Base-by-base conservation (phyloP, 2,797 vertebrate genomes). In the Chaetophractus vellerosus region DNA sequence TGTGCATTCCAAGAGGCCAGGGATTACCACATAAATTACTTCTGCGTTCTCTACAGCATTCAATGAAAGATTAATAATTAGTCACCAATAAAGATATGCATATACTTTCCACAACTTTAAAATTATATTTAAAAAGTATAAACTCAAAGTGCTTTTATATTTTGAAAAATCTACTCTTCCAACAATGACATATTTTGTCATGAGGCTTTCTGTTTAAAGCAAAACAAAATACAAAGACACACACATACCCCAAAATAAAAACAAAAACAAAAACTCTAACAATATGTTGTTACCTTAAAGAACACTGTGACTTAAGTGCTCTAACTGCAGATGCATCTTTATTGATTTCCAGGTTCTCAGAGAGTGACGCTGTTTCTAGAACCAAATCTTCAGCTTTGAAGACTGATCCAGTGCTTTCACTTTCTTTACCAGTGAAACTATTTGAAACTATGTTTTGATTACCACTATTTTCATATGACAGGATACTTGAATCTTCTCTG, bases 221-320 rank as follows among this genome's bases (percentile, higher is more conserved):
- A 93, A 94, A 90, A 55, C 26, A 12, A n/a, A n/a, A 95, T 21
- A 72, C 1, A 66, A 10, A 76, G 12, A 36, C 5, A 38, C 4
- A 61, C 28, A 72, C 0, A 16, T 11, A 41, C 24, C 9, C 45
- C 45, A 45, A 45, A 45, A 45, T 45, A 45, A 55, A 79, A 78
- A 55, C 16, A 83, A 80, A 15, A 7, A 1, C n/a, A 23, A 28
- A n/a, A 23, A 38, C 5, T 19, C 2, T 14, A n/a, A 85, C 0
- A 82, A 9, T 12, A 88, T 19, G 14, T 6, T 80, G 36, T 97
- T 98, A 98, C 98, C 98, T 98, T 97, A 97, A 97, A 59, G 96
- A 96, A 68, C 96, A 68, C 79, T 98, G 98, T 7, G 99, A 99
- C 96, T 99, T 98, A 97, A 99, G 98, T 98, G 98, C 98, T 98